phyloP scores from a whole-genome alignment of 2,888 invertebrate species.

The Lasioglossum villosulum region DNA sequence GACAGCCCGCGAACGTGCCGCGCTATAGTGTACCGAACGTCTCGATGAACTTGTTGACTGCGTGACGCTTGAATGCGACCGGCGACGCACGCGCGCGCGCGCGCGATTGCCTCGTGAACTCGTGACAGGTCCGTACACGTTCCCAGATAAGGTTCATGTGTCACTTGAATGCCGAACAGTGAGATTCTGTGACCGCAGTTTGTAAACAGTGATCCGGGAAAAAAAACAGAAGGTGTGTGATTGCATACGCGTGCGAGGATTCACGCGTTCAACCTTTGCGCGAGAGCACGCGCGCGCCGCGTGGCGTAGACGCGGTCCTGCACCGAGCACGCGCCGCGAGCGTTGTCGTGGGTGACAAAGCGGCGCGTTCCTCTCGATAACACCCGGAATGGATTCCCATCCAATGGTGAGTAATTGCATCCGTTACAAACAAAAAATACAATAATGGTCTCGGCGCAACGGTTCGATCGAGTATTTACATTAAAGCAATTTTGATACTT shows the following conservation, averaged over 20 bases:
- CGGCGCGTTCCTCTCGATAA: conserved; percentile 5
- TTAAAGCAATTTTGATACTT: too few species aligned
- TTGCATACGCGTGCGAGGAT: conserved; percentile 28
- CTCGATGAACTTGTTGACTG: conserved; percentile 37
- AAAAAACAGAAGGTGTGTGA: conserved; percentile 11
- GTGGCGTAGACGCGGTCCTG: conserved; percentile 46
- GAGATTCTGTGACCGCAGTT: background rate
- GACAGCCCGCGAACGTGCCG: background rate
- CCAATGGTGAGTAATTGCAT: conserved; percentile 73
- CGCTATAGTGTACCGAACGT: background rate
- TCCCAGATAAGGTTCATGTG: background rate
- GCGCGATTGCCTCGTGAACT: conserved; percentile 1
- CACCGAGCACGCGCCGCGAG: conserved; percentile 49
- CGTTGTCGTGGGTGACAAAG: conserved; percentile 34
- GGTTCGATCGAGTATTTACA: too few species aligned
- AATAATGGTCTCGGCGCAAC: too few species aligned
- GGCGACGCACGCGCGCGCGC: conserved; percentile 23
- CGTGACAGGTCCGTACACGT: conserved; percentile 5
- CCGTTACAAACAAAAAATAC: too few species aligned
- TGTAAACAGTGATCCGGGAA: background rate
- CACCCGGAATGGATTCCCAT: conserved; percentile 79
- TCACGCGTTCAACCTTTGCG: conserved; percentile 25
- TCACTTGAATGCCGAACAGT: background rate
- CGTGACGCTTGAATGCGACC: conserved; percentile 48
- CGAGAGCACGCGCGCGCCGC: conserved; percentile 52